Conservation (phyloP, 2,888 invertebrate species). For the Chloroclystis v-ata region DNA sequence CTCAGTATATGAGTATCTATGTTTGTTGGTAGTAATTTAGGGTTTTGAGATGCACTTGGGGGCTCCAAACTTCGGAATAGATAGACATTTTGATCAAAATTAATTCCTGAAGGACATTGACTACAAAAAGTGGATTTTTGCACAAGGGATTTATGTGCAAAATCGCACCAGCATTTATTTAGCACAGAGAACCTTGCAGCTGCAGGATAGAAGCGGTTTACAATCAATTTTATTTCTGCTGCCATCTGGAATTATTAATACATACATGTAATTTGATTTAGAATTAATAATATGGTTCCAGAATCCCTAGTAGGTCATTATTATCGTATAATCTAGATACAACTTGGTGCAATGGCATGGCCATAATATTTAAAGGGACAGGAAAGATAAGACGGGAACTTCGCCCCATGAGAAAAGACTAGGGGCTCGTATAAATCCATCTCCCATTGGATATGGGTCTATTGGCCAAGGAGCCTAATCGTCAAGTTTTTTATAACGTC, state of each 20-base stretch:
- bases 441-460: too few species aligned
- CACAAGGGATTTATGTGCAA: neutral
- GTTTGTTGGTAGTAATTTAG: conserved; percentile 35
- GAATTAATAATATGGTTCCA: too few species aligned
- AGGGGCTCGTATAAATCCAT: too few species aligned
- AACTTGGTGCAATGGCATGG: too few species aligned
- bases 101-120: conserved; percentile 3
- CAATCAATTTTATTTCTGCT: conserved; percentile 39
- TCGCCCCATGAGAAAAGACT: too few species aligned
- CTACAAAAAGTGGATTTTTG: neutral
- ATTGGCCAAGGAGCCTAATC: too few species aligned
- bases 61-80: conserved; percentile 42
- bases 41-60: conserved; percentile 27
- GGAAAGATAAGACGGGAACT: too few species aligned
- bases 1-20: conserved; percentile 37
- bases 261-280: too few species aligned
- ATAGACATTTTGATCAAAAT: conserved; percentile 20
- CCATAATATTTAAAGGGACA: too few species aligned
- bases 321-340: too few species aligned
- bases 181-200: conserved; percentile 27
- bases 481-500: neutral
- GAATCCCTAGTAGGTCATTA: too few species aligned
- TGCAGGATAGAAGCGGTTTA: conserved; percentile 30
- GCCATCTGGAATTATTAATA: conserved; percentile 44
- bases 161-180: conserved; percentile 7